Evolutionary conservation across 1,140 invertebrate genomes (phyloP), one percentile per base, ranked within the genome.

Genomic region (Archivesica marissinica): DNA sequence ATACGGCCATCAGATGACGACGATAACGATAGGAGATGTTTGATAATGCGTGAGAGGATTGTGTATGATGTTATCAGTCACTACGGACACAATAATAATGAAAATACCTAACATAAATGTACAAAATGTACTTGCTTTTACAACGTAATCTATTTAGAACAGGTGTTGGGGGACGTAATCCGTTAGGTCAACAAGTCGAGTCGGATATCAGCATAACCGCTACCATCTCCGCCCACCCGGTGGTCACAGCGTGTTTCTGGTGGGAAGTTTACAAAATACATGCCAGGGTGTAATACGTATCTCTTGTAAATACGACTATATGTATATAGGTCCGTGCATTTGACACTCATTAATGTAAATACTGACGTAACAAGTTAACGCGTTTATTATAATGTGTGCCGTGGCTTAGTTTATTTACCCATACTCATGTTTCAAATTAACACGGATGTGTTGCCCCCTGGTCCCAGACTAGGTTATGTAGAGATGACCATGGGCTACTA

Each of bases 271-370:
- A 35, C 59, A 64, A 64, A 64, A 64, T 64, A 35, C 30, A 33
- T 64, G 59, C 59, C 59, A 64, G 38, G 20, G 59, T 64, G 59
- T 35, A 25, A 64, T 64, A 64, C 33, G 2, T 35, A 64, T 33
- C 59, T 35, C 59, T 64, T 64, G 59, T 64, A 64, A 33, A 64
- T 64, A 64, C 59, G 38, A 64, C 33, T 64, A 64, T 35, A 64
- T 20, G 59, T 64, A 64, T 64, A 64, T 64, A 30, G 38, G 15
- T 35, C 38, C 38, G 38, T 35, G 38, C 13, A 33, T 64, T 35
- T 64, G 59, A 64, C 59, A 64, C 59, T 33, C n/a, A 1, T 35
- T 33, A 64, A 64, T 64, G 59, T 64, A 64, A 64, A 64, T 64
- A 64, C 33, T 64, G 33, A 35, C 30, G 30, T 35, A 35, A 64